Conservation (phyloP, 2,113 vertebrate species). For the Cyprinus carpio region DNA sequence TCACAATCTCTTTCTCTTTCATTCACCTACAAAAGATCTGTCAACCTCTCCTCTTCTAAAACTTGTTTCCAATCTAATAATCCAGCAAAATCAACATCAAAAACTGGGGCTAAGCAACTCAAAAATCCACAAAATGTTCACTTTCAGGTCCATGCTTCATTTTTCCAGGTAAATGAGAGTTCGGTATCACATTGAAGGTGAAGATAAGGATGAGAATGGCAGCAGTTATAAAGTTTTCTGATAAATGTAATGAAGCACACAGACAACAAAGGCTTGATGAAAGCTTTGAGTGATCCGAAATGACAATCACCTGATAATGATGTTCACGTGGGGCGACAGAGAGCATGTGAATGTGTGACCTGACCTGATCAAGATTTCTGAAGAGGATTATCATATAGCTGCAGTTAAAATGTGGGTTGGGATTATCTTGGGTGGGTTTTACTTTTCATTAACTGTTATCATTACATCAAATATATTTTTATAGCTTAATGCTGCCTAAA, state of each 20-base stretch:
- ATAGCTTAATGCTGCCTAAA: conserved; percentile 6
- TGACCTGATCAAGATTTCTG: conserved; percentile 49
- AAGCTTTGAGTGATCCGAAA: conserved; percentile 33
- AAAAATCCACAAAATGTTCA: background rate
- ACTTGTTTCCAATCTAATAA: background rate
- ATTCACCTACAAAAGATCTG: background rate
- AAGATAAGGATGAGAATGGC: conserved; percentile 9
- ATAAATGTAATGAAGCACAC: conserved; percentile 59
- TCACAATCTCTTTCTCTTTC: background rate
- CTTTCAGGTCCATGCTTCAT: background rate
- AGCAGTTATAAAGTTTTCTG: conserved; percentile 41
- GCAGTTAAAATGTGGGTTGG: conserved; percentile 22
- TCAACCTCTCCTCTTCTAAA: background rate
- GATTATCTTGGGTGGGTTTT: conserved; percentile 24
- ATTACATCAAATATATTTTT: background rate
- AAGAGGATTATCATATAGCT: conserved; percentile 26
- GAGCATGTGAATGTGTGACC: conserved; percentile 56
- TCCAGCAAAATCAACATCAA: background rate
- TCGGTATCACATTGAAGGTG: background rate
- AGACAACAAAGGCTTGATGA: conserved; percentile 48
- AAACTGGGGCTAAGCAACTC: background rate
- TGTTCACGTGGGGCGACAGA: conserved; percentile 51
- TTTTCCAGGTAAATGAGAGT: background rate
- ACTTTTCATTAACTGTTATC: background rate
- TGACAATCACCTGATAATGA: conserved; percentile 63